A percentile compares a stretch with the other conserved stretches of the same genome.
Evolutionary conservation across 2,888 invertebrate species (phyloP).

Genomic region (Drosophila recens): DNA sequence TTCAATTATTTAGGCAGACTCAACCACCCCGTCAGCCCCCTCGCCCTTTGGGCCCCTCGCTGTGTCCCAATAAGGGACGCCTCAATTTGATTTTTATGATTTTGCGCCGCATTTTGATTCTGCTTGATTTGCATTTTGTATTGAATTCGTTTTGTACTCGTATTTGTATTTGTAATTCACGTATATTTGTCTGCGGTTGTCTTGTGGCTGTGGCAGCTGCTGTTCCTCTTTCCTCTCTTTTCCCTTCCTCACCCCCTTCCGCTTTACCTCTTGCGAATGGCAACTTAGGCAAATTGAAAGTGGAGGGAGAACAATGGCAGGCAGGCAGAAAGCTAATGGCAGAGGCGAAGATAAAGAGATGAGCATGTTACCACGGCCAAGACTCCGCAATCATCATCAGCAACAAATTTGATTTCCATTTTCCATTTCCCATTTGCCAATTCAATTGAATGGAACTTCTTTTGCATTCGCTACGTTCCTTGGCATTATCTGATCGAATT

Average conservation of each 20-base stretch:
- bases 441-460: constrained; percentile 48
- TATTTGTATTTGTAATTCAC: constrained; percentile 49
- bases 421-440: constrained; percentile 36
- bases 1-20: constrained; percentile 56
- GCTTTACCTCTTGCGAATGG: constrained; percentile 45
- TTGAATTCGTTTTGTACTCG: constrained; percentile 60
- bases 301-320: constrained; percentile 48
- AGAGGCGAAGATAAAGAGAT: constrained; percentile 6
- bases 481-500: constrained; percentile 35
- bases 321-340: constrained; percentile 39
- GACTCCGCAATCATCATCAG: constrained; percentile 29
- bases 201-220: constrained; percentile 66
- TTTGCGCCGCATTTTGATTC: constrained; percentile 58
- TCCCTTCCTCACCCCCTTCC: not conserved
- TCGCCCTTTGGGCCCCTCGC: constrained; percentile 17
- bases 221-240: constrained; percentile 21
- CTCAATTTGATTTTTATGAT: constrained; percentile 78
- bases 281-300: constrained; percentile 79
- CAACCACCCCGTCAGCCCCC: not conserved
- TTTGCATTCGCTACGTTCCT: constrained; percentile 12
- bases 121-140: constrained; percentile 79
- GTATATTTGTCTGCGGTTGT: constrained; percentile 55
- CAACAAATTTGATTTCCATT: constrained; percentile 59
- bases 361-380: constrained; percentile 5
- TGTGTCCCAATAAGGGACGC: constrained; percentile 21